These are phyloP conservation scores for Caenorhabditis panamensis DNA, from an alignment of 2,888 invertebrate genomes.

Conservation along the genomic window DNA sequence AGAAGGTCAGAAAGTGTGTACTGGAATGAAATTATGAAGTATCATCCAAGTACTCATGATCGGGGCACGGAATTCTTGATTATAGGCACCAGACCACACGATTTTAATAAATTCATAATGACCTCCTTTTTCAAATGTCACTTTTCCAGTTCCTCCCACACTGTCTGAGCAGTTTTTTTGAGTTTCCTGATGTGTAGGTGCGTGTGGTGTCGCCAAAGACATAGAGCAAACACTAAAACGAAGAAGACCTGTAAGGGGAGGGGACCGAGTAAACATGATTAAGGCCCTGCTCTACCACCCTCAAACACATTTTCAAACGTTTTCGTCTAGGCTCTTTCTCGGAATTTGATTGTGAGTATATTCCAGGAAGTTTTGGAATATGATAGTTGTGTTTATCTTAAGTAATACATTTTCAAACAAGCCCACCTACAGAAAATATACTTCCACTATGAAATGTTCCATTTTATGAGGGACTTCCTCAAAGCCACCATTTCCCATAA, in stretches of 20 bases:
- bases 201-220: slow-evolving; percentile 1
- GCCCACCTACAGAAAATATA: too few relatives aligned
- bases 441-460: too few relatives aligned
- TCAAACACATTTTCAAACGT: slow-evolving; percentile 1
- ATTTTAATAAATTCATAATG: slow-evolving; percentile 6
- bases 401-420: too few relatives aligned
- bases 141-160: not conserved
- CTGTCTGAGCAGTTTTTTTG: slow-evolving; percentile 6
- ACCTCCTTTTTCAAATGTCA: slow-evolving; percentile 1
- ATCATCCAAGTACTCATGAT: not conserved
- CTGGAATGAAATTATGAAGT: not conserved
- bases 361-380: too few relatives aligned
- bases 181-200: not conserved
- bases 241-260: slow-evolving; percentile 31
- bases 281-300: slow-evolving; percentile 6
- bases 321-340: not conserved
- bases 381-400: too few relatives aligned
- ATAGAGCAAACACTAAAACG: slow-evolving; percentile 14
- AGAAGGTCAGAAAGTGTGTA: not conserved
- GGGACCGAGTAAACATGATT: slow-evolving; percentile 47
- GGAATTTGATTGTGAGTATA: not conserved
- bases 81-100: not conserved
- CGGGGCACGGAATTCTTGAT: slow-evolving; percentile 2
- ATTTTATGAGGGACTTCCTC: not conserved
- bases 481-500: not conserved